A percentile compares a stretch with the other conserved stretches of the same genome.
phyloP scores from a whole-genome alignment of 2,113 vertebrate genomes.

The Rynchops niger region DNA sequence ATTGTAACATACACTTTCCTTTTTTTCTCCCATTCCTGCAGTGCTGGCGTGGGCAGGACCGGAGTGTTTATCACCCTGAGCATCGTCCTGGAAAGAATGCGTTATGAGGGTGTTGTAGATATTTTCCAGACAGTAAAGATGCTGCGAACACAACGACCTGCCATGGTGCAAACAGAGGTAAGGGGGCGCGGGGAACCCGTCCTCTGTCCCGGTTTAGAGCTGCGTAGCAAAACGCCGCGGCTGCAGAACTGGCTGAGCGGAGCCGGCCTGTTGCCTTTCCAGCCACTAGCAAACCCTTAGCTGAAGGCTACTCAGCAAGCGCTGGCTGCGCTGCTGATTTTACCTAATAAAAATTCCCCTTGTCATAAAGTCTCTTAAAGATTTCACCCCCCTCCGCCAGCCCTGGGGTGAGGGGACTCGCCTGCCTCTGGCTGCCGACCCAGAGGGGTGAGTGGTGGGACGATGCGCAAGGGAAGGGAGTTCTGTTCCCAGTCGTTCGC shows the following conservation, averaged over 20 bases:
- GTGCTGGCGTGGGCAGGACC: conserved; percentile 93
- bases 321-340: background rate
- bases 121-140: conserved; percentile 99
- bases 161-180: conserved; percentile 99
- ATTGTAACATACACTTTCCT: fast-evolving
- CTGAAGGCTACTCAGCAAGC: background rate
- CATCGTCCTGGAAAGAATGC: conserved; percentile 97
- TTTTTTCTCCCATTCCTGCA: background rate
- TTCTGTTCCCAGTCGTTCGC: fast-evolving
- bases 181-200: fast-evolving
- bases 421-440: background rate
- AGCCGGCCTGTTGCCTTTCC: background rate
- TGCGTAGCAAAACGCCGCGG: fast-evolving
- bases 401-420: background rate
- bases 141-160: conserved; percentile 96
- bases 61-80: conserved; percentile 97
- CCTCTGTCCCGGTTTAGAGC: fast-evolving
- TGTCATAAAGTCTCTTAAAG: background rate
- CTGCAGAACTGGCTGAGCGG: no score
- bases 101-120: conserved; percentile 96
- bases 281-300: background rate
- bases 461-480: background rate
- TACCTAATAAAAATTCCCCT: background rate
- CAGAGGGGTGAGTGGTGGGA: fast-evolving
- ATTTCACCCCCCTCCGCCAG: background rate